A percentile compares a stretch with the other conserved stretches of the same genome.
phyloP scores from a whole-genome alignment of 2,888 invertebrate species.

The Iphiclides podalirius region DNA sequence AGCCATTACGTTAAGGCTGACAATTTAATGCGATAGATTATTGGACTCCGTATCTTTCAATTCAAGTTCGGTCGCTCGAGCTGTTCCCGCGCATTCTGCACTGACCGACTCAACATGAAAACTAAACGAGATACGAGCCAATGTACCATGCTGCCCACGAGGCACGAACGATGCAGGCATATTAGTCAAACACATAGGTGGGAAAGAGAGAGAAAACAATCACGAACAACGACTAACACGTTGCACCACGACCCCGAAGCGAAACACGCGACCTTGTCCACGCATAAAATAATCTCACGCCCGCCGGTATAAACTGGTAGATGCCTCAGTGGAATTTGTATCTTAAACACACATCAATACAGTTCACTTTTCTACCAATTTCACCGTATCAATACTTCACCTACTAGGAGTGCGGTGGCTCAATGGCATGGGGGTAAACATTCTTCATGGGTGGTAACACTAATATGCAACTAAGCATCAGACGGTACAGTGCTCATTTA shows the following conservation, averaged over 20 bases:
- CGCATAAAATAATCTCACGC: slow-evolving; percentile 69
- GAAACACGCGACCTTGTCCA: slow-evolving; percentile 28
- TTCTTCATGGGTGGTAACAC: slow-evolving; percentile 50
- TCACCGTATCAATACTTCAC: slow-evolving; percentile 32
- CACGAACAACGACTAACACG: slow-evolving; percentile 54
- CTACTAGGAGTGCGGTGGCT: slow-evolving; percentile 44
- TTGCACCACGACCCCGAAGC: no score
- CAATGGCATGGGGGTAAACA: slow-evolving; percentile 40
- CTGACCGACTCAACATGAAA: no score
- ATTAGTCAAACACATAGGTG: slow-evolving; percentile 62
- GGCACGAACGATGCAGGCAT: slow-evolving; percentile 43
- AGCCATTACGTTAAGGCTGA: no score
- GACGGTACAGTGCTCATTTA: slow-evolving; percentile 41
- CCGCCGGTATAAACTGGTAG: slow-evolving; percentile 47
- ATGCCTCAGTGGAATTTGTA: slow-evolving; percentile 18
- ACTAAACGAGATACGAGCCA: slow-evolving; percentile 28
- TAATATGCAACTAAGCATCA: slow-evolving; percentile 61
- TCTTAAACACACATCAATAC: neutral
- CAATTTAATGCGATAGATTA: no score
- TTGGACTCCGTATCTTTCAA: no score
- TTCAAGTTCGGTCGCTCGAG: no score
- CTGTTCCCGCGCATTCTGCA: no score
- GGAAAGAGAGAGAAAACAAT: slow-evolving; percentile 37
- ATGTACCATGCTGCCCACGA: slow-evolving; percentile 57
- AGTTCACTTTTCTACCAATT: slow-evolving; percentile 41